Percentiles rank a stretch among this genome's conserved stretches.
Conservation (phyloP, 2,113 vertebrate species). For the Sander lucioperca region DNA sequence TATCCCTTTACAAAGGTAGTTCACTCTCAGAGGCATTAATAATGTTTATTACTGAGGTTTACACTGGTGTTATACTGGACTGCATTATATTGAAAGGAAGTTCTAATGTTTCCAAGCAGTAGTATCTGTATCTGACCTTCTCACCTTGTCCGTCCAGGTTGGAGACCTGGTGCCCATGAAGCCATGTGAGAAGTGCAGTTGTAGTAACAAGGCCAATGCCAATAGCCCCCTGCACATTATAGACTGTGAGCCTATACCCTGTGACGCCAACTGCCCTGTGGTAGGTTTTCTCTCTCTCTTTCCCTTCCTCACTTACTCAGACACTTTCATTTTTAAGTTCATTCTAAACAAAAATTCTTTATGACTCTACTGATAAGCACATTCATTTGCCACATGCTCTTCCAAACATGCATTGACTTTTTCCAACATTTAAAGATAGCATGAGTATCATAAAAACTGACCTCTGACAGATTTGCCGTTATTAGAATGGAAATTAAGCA, state of each 20-base stretch:
- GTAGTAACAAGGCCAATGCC: constrained; percentile 62
- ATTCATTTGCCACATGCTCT: background rate
- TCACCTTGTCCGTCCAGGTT: constrained; percentile 60
- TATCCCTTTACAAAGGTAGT: no score
- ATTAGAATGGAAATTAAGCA: background rate
- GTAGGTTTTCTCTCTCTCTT: constrained; percentile 31
- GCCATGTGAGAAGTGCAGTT: constrained; percentile 81
- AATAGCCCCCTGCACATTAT: constrained; percentile 18
- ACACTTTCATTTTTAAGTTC: background rate
- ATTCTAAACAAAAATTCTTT: no score
- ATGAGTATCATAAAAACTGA: background rate
- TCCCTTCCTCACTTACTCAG: background rate
- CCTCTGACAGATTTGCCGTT: background rate
- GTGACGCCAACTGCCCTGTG: constrained; percentile 78
- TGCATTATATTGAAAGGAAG: background rate
- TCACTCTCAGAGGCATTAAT: background rate
- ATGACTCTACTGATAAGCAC: background rate
- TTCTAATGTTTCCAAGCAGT: background rate
- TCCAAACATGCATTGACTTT: no score
- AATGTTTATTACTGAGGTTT: background rate
- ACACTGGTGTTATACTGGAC: background rate
- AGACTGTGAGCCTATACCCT: constrained; percentile 77
- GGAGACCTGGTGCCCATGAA: constrained; percentile 63
- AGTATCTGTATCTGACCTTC: background rate
- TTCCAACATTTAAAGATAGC: background rate